These are phyloP conservation scores for Macrobrachium nipponense DNA, from an alignment of 1,140 invertebrate species.

Conservation along the genomic window DNA sequence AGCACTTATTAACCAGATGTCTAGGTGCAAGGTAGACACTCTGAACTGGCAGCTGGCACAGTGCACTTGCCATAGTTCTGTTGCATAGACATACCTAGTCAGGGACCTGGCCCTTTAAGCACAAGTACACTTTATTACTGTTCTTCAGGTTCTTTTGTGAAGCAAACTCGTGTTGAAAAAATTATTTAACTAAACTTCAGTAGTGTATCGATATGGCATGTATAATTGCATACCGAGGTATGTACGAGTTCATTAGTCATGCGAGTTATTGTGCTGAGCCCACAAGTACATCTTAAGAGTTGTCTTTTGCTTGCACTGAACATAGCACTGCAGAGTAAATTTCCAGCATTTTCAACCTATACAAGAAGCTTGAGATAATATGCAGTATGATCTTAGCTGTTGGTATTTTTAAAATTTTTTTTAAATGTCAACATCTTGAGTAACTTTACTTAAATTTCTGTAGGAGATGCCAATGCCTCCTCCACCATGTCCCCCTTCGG, in stretches of 20 bases:
- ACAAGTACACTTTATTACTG: background rate
- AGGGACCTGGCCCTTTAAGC: too few relatives aligned
- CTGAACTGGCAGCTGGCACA: too few relatives aligned
- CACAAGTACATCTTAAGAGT: too few relatives aligned
- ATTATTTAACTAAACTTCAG: background rate
- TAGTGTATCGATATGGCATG: conserved; percentile 26
- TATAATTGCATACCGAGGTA: conserved; percentile 37
- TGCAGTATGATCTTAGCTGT: too few relatives aligned
- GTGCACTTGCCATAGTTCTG: too few relatives aligned
- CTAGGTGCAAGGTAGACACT: too few relatives aligned
- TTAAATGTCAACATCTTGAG: background rate
- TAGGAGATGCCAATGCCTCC: conserved; percentile 32
- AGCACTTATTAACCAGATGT: too few relatives aligned
- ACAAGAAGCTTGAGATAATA: too few relatives aligned
- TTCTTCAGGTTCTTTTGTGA: background rate
- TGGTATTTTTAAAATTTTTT: background rate
- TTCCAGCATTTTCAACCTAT: too few relatives aligned
- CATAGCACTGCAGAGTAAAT: too few relatives aligned
- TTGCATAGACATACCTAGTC: too few relatives aligned
- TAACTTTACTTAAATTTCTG: background rate
- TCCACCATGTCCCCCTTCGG: conserved; percentile 42
- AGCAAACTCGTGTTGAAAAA: background rate
- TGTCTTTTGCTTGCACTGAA: too few relatives aligned
- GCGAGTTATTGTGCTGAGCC: background rate
- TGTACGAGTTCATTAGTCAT: background rate